Percentiles rank a stretch among this genome's conserved stretches.
These are phyloP conservation scores for Potamilus streckersoni DNA, from an alignment of 1,140 invertebrate genomes.

Conservation along the genomic window DNA sequence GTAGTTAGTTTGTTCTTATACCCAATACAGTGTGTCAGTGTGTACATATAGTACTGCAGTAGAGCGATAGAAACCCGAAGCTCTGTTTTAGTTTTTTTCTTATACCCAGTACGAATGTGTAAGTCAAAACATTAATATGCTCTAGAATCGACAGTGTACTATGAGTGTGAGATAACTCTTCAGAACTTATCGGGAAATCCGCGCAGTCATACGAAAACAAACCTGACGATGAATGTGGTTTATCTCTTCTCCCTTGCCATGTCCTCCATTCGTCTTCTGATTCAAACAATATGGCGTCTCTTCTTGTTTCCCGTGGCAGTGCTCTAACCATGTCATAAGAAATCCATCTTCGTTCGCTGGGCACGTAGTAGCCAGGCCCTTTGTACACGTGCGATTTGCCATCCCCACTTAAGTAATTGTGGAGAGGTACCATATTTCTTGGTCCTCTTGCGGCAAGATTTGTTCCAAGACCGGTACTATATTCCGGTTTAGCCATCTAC, in stretches of 20 bases:
- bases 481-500: slow-evolving; percentile 18
- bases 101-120: no score
- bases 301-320: slow-evolving; percentile 45
- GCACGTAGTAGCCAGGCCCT: slow-evolving; percentile 61
- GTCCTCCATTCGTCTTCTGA: slow-evolving; percentile 56
- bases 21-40: no score
- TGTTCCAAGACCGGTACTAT: slow-evolving; percentile 34
- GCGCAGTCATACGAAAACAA: background rate
- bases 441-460: slow-evolving; percentile 43
- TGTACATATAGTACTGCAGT: no score
- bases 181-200: background rate
- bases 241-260: slow-evolving; percentile 48
- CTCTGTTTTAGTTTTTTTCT: no score
- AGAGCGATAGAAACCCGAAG: no score
- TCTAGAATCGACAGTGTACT: background rate
- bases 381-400: slow-evolving; percentile 55
- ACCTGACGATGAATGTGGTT: slow-evolving; percentile 39
- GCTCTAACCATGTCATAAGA: slow-evolving; percentile 48
- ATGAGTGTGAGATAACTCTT: background rate
- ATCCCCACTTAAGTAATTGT: slow-evolving; percentile 54
- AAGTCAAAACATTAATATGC: background rate
- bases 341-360: slow-evolving; percentile 51
- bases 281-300: slow-evolving; percentile 59
- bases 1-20: no score
- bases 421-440: slow-evolving; percentile 46